Base-by-base conservation (phyloP, 2,797 vertebrate species). In the Phrynocephalus forsythii region DNA sequence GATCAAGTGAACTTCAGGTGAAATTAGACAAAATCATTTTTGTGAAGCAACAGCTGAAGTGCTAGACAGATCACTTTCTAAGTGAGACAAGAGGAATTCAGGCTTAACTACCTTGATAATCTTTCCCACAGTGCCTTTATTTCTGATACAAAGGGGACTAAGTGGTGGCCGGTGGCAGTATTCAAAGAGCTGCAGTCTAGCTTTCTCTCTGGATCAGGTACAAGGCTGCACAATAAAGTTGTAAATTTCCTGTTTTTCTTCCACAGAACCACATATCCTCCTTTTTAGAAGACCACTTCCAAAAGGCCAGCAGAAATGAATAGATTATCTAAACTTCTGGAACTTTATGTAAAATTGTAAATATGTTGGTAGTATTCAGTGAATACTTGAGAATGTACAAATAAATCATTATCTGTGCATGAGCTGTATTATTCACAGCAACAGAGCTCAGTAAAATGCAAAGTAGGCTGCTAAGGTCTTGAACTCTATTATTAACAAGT, bases 301-400 rank as follows among this genome's bases (percentile, higher is more conserved):
- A 79, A 98, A 98, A 95, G 91, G 97, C n/a, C 96, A 96, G 90
- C 95, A 96, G 93, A 96, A 96, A 95, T 97, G 93, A 97, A 90
- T 83, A 18, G 26, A 26, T 63, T 26, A 48, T 92, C 89, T 89
- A 44, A 88, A 89, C 91, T 96, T 96, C 95, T 95, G 95, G 92
- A 96, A 95, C 94, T 95, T 95, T 96, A 92, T 97, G 96, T 97
- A 96, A 96, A 93, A 85, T 15, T 96, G 95, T 97, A 97, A 96
- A 97, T 97, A 97, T 95, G 85, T 94, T 92, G 95, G 95, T 97
- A 97, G 97, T 98, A 98, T 97, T 98, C 97, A 97, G 97, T 98
- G 97, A 98, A 98, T 98, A 97, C 97, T 97, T 96, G 92, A 78
- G 94, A 89, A 90, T 96, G 95, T 97, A 95, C 94, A 95, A 94